Evolutionary conservation across 2,888 invertebrate species (phyloP), one percentile per base, ranked within the genome.

Genomic region (Phytoseiulus persimilis): DNA sequence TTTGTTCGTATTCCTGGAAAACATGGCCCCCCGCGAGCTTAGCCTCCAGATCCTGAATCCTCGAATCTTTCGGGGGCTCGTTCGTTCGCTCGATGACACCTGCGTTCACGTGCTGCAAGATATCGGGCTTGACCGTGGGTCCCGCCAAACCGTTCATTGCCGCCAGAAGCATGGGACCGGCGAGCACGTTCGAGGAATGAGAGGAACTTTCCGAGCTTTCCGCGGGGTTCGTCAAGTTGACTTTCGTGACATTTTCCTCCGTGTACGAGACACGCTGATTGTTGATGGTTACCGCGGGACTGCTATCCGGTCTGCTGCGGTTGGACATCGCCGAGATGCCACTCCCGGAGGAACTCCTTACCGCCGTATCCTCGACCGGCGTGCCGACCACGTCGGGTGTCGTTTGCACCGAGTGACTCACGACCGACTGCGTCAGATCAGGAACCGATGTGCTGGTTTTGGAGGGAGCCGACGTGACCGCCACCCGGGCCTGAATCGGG

Each of bases 1-100:
- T 95, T 92, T 95, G 95, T 92, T 97, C 96, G 94, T 96, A 97
- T 92, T 97, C 96, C 93, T 95, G 95, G 33, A 92, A 91, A 33
- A 96, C 91, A 90, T 92, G 91, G 89, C 95, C 94, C 92, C 96
- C 96, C 0, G 94, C 94, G 92, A 96, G 94, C 93, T 95, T 95
- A 91, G 94, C 94, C 92, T 95, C 95, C 91, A 95, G 93, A 91
- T 95, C 89, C 83, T 90, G 91, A 83, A 91, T 91, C 91, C 87
- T 28, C n/a, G 45, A 87, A 33, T 87, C 87, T 33, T 87, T 87
- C 33, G 87, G 87, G 28, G 87, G 87, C 45, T 87, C 87, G 31
- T 87, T 45, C 87, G 46, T 83, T 83, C 83, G 28, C 18, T 89
- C 83, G 32, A 90, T 90, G 31, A 31, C 32, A 9, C 83, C 31